These are phyloP conservation scores for Ferrisia virgata DNA, from an alignment of 2,888 invertebrate genomes.

Conservation along the genomic window DNA sequence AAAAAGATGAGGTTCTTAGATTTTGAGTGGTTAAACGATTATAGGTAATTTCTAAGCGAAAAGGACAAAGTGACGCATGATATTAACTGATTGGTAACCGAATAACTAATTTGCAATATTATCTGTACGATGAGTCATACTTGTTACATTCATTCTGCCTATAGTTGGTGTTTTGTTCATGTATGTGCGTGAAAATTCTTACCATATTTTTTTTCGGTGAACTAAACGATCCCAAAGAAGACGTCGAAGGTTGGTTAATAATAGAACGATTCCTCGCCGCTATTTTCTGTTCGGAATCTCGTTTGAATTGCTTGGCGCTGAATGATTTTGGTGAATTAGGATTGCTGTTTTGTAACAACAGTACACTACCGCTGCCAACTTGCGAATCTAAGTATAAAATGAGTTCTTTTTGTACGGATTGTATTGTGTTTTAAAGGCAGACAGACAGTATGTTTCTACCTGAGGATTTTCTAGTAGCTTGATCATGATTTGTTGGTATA, in stretches of 20 bases:
- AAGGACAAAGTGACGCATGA: no score
- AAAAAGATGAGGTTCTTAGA: no score
- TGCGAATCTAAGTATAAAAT: neutral
- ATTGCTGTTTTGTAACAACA: constrained; percentile 68
- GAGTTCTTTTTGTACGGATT: no score
- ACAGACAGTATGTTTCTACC: neutral
- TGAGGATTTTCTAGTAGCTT: constrained; percentile 40
- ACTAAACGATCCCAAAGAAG: constrained; percentile 30
- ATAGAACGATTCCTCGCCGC: constrained; percentile 56
- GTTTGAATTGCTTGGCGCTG: constrained; percentile 74
- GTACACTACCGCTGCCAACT: constrained; percentile 1
- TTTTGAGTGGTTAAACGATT: no score
- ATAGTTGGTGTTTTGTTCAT: no score
- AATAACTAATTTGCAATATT: no score
- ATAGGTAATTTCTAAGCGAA: no score
- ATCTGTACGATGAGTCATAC: no score
- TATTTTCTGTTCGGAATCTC: constrained; percentile 76
- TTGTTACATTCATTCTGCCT: no score
- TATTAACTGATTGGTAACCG: no score
- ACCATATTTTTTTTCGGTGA: neutral
- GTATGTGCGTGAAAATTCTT: neutral
- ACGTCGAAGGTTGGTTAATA: constrained; percentile 23
- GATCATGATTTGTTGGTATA: constrained; percentile 54
- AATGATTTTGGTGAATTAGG: constrained; percentile 76
- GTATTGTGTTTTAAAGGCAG: no score